Evolutionary conservation across 2,888 invertebrate genomes (phyloP), one percentile per base, ranked within the genome.

Genomic region (Heliconius hortense): DNA sequence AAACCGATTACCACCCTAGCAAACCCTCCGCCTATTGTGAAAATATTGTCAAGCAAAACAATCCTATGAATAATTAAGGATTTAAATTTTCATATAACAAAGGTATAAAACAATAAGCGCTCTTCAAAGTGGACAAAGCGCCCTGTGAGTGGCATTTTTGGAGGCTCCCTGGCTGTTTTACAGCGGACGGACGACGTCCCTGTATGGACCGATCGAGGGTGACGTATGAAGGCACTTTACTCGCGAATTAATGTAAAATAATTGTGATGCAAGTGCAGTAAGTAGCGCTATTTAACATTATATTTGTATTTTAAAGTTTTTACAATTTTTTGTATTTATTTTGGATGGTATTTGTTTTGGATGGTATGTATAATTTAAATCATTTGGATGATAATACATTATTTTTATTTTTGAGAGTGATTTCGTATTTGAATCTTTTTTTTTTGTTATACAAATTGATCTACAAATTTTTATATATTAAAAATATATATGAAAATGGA

Each of bases 11-110:
- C 93, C 90, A 88, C 92, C 93, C 85, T 84, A 56, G 88, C 88
- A 89, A 82, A 87, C 88, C 90, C 88, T 87, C 83, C 87, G 89
- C 85, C 92, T 92, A 92, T 94, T 94, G 93, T 93, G 93, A 91
- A 94, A 94, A 93, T 94, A 94, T 92, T 92, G 91, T 90, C 89
- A 85, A 85, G 86, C 89, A 87, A 89, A 92, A 94, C 93, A 94
- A 92, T 94, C 91, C 93, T 90, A 90, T 93, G 93, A 94, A 94
- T 94, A 93, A 94, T 94, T 93, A 93, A 90, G 93, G 93, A 93
- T 92, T 94, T 92, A 93, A 92, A 93, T 92, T 92, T 90, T 89
- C 91, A 92, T 89, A 91, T 88, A 92, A 93, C 93, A 93, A 93
- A 89, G 88, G 92, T 89, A 89, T 90, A 89, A 93, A 93, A 94